These are phyloP conservation scores for Chloropsis cyanopogon DNA, from an alignment of 2,113 vertebrate species.

Conservation along the genomic window DNA sequence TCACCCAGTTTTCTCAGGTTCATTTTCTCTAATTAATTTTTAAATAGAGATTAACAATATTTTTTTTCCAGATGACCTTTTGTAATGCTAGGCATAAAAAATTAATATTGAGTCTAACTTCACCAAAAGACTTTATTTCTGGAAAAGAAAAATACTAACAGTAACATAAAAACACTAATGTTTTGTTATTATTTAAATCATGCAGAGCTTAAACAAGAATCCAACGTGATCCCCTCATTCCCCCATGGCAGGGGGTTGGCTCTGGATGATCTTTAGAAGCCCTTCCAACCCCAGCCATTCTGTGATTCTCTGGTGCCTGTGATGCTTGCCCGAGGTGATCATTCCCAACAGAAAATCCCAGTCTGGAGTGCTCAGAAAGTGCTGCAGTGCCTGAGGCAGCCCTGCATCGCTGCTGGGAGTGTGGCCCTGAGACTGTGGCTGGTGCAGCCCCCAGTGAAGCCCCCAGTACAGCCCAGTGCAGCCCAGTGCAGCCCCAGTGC, in stretches of 20 bases:
- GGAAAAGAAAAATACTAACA: not conserved
- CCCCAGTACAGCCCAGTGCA: not conserved
- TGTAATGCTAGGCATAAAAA: not conserved
- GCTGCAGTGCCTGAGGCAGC: not conserved
- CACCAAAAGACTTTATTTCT: not conserved
- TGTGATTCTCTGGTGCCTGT: too few species aligned
- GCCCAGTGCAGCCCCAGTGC: not conserved
- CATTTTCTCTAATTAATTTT: not conserved
- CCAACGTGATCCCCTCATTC: fast-evolving
- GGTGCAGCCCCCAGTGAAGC: not conserved
- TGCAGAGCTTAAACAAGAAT: not conserved
- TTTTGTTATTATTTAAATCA: not conserved
- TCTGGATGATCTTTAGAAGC: not conserved
- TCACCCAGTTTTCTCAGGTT: not conserved
- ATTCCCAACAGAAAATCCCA: not conserved
- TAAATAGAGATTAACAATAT: not conserved
- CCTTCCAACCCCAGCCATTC: not conserved
- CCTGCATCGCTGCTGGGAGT: not conserved
- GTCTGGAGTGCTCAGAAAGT: not conserved
- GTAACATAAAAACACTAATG: not conserved
- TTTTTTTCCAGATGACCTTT: not conserved
- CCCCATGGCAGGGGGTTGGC: not conserved
- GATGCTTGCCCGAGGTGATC: fast-evolving
- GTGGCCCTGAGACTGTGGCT: fast-evolving
- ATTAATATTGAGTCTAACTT: not conserved